Conservation (phyloP, 2,888 invertebrate genomes). For the Petrolisthes manimaculis region DNA sequence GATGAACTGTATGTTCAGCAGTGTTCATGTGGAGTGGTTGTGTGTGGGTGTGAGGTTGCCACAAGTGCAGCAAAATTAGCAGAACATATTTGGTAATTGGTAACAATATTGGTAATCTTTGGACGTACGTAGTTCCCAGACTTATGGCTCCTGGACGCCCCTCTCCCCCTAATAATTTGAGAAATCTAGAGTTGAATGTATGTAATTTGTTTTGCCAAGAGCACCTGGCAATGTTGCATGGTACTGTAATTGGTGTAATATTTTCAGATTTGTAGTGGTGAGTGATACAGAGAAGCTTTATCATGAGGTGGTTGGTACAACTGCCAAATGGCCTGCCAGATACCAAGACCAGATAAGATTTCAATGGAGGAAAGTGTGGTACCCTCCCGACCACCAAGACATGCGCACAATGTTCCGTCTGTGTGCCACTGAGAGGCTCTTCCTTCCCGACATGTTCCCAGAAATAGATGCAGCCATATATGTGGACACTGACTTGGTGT, state of each 20-base stretch:
- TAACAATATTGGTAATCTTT: too few relatives aligned
- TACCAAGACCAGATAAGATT: constrained; percentile 35
- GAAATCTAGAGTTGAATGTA: neutral
- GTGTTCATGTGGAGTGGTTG: too few relatives aligned
- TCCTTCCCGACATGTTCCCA: constrained; percentile 68
- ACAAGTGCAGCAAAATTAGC: too few relatives aligned
- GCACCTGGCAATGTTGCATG: neutral
- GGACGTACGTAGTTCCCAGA: too few relatives aligned
- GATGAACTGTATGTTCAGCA: too few relatives aligned
- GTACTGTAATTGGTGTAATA: neutral
- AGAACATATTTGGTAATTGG: too few relatives aligned
- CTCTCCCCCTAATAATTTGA: neutral
- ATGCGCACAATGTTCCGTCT: constrained; percentile 67
- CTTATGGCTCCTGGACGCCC: too few relatives aligned
- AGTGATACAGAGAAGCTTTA: constrained; percentile 51
- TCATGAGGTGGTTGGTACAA: constrained; percentile 11
- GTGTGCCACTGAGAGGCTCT: constrained; percentile 67
- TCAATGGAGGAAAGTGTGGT: constrained; percentile 52
- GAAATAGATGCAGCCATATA: constrained; percentile 70
- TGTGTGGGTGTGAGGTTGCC: too few relatives aligned
- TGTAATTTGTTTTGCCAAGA: neutral
- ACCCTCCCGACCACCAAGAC: constrained; percentile 62
- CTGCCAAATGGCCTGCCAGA: constrained; percentile 31
- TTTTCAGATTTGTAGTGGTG: constrained; percentile 53
- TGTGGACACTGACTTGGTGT: constrained; percentile 72